Base-by-base conservation (phyloP, 2,888 invertebrate species). In the Drosophila pegasa region DNA sequence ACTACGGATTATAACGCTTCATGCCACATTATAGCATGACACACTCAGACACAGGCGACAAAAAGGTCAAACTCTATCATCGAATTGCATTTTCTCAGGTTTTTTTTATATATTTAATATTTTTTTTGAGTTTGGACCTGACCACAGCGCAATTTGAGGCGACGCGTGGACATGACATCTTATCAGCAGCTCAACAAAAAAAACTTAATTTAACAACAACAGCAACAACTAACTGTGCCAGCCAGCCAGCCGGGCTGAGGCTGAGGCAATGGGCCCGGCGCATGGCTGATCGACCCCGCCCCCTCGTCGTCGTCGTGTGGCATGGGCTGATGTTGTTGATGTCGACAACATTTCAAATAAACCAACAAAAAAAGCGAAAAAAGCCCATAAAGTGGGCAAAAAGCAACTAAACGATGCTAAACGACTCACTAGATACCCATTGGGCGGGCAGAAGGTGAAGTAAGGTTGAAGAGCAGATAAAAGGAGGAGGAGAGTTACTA, bases 281-380 rank as follows among this genome's bases (percentile, higher is more conserved):
- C 35, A 12, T 51, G 38, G 38, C 71, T 68, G 58, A 37, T 41
- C 37, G 38, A 57, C 52, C 27, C 35, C 58, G 29, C 50, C 35
- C 35, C 35, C 35, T n/a, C 35, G 14, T 12, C 5, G 14, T 12
- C 5, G 4, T 27, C 63, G 47, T 35, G 41, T 43, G 58, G 35
- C 31, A 25, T 51, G 43, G 31, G 14, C 65, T 70, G 25, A 31
- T 61, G 38, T 48, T 71, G 56, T 45, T 69, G 55, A 64, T 64
- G 74, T 76, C 66, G 76, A 57, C 69, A 73, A 73, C 56, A 69
- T 56, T 76, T 76, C 38, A 51, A 69, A 72, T 62, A 75, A 72
- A 62, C 40, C 54, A 37, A 72, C n/a, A 61, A 45, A 29, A 43
- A 55, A 66, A 61, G 65, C 57, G 52, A 70, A 58, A 62, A 41